Conservation (phyloP, 2,888 invertebrate genomes). For the Marronus borbonicus region DNA sequence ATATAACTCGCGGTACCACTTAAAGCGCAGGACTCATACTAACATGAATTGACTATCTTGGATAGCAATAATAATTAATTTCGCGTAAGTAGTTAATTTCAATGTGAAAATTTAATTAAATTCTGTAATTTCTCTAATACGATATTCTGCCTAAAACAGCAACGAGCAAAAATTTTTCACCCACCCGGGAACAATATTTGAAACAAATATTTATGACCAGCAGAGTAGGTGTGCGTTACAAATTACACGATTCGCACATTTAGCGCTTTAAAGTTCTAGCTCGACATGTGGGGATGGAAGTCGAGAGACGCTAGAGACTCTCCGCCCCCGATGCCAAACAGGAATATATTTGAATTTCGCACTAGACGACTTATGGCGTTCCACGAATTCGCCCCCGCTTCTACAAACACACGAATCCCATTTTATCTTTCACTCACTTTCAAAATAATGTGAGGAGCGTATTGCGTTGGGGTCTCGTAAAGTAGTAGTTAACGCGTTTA, state of each 20-base stretch:
- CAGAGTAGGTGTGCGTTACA: slow-evolving; percentile 27
- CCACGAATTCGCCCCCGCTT: slow-evolving; percentile 36
- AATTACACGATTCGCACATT: slow-evolving; percentile 44
- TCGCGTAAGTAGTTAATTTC: no score
- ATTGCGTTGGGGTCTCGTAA: slow-evolving; percentile 43
- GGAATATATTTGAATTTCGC: slow-evolving; percentile 52
- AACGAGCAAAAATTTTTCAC: background rate
- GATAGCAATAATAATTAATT: no score
- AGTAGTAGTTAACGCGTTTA: slow-evolving; percentile 45
- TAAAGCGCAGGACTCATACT: no score
- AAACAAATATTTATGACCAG: slow-evolving; percentile 28
- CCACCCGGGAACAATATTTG: slow-evolving; percentile 28
- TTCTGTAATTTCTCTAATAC: no score
- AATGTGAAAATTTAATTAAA: no score
- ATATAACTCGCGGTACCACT: no score
- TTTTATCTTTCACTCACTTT: slow-evolving; percentile 55
- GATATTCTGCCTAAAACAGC: background rate
- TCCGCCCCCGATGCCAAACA: slow-evolving; percentile 24
- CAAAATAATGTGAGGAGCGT: slow-evolving; percentile 51
- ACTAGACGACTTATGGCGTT: slow-evolving; percentile 50
- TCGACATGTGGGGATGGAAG: slow-evolving; percentile 14
- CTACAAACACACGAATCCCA: slow-evolving; percentile 51
- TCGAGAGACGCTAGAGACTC: slow-evolving; percentile 12
- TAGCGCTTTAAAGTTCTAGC: slow-evolving; percentile 23
- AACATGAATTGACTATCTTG: no score